Evolutionary conservation across 1,140 invertebrate species (phyloP), one percentile per base, ranked within the genome.

Genomic region (Drosophila cardini): DNA sequence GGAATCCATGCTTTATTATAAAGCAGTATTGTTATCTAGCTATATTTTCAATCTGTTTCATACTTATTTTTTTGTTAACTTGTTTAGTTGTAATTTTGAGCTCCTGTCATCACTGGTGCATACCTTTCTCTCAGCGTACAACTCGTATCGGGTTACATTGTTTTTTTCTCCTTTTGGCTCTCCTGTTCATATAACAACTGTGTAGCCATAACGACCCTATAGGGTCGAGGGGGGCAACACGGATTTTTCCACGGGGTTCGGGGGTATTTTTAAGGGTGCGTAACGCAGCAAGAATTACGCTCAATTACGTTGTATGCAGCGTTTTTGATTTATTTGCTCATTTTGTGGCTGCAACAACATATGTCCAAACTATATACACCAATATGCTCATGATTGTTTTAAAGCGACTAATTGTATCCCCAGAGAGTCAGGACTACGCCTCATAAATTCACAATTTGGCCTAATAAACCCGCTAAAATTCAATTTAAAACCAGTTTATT

Each of bases 291-390:
- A 16, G 56, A 50, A 42, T 43, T 53, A 63, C 48, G 67, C 74
- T 82, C 83, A 86, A 86, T 86, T 87, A 79, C 79, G 65, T 64
- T 73, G 69, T 82, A 76, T 82, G 75, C 64, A 89, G 84, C 84
- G 89, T 83, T 89, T 89, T 84, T 89, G 84, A 89, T 89, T 89
- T 89, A 89, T 89, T 89, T 89, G 84, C 84, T 89, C 84, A 80
- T 89, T 89, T 89, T 78, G 84, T 43, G 84, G 84, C 71, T 15
- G 68, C 57, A 50, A 42, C 21, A 16, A 32, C 84, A 89, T 89
- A 89, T 89, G 84, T 50, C 65, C 69, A 64, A 64, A 26, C 21
- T 26, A 26, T 26, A 62, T 77, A 78, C 32, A 38, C 10, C 61
- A 53, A 36, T 50, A 61, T 40, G 38, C 13, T 1, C 34, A 6